Evolutionary conservation across 2,888 invertebrate species (phyloP).

Genomic region (Strigamia maritima): DNA sequence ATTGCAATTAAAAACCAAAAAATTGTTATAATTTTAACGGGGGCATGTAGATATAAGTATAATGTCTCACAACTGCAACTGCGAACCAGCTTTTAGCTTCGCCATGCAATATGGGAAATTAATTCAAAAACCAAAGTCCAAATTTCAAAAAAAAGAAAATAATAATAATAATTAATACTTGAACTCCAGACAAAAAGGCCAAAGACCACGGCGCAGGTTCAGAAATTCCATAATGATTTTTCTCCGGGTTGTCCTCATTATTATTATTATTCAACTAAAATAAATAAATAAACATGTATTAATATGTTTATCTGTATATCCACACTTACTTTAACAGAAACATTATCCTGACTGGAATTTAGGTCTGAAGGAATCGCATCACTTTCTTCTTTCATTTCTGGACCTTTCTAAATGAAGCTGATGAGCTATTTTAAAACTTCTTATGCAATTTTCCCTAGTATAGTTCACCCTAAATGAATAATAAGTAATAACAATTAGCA

Average conservation of each 20-base stretch:
- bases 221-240: constrained; percentile 65
- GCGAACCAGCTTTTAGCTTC: too few species aligned
- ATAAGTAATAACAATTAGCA: neutral
- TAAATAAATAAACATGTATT: neutral
- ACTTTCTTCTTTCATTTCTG: neutral
- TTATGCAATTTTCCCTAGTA: neutral
- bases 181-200: constrained; percentile 76
- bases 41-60: too few species aligned
- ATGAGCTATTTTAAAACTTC: neutral
- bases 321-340: neutral
- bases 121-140: too few species aligned
- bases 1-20: too few species aligned
- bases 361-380: neutral
- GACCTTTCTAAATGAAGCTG: neutral
- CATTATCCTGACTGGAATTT: neutral
- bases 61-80: too few species aligned
- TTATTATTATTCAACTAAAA: neutral
- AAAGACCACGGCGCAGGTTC: constrained; percentile 81
- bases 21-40: too few species aligned
- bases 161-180: constrained; percentile 56
- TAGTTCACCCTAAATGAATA: neutral
- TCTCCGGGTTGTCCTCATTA: neutral
- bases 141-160: neutral
- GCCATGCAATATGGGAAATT: too few species aligned
- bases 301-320: too few species aligned